These are phyloP conservation scores for Tachysurus vachellii DNA, from an alignment of 2,113 vertebrate species.

Conservation along the genomic window DNA sequence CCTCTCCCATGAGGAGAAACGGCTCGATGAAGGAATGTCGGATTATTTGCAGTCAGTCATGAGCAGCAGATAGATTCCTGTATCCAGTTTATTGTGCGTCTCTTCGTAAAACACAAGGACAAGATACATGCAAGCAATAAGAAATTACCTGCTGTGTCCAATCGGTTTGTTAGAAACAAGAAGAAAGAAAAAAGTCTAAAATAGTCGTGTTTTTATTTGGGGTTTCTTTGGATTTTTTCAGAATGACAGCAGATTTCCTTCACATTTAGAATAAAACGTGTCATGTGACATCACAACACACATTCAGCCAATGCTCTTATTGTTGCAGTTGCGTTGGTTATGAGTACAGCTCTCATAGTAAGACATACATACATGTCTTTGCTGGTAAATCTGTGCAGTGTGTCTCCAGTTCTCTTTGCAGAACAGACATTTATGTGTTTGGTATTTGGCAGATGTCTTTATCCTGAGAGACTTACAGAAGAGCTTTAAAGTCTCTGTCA, in stretches of 20 bases:
- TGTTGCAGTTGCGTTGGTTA: no score
- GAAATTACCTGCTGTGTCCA: background rate
- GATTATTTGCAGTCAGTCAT: background rate
- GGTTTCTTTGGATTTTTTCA: no score
- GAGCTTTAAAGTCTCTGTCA: no score
- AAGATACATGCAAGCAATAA: background rate
- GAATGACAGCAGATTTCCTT: no score
- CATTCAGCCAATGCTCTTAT: no score
- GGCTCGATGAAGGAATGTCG: background rate
- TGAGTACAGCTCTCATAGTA: no score
- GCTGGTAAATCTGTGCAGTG: background rate
- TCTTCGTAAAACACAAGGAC: background rate
- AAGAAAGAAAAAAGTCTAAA: background rate
- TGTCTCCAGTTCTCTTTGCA: background rate
- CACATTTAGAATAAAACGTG: no score
- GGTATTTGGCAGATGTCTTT: no score
- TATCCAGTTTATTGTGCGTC: background rate
- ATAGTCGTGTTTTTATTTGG: background rate
- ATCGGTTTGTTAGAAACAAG: background rate
- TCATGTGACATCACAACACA: no score
- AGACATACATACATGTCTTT: no score
- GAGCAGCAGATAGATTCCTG: background rate
- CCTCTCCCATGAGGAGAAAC: background rate
- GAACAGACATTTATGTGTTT: background rate
- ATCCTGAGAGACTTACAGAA: no score